Base-by-base conservation (phyloP, 2,888 invertebrate species). In the Hemistola chrysoprasaria region DNA sequence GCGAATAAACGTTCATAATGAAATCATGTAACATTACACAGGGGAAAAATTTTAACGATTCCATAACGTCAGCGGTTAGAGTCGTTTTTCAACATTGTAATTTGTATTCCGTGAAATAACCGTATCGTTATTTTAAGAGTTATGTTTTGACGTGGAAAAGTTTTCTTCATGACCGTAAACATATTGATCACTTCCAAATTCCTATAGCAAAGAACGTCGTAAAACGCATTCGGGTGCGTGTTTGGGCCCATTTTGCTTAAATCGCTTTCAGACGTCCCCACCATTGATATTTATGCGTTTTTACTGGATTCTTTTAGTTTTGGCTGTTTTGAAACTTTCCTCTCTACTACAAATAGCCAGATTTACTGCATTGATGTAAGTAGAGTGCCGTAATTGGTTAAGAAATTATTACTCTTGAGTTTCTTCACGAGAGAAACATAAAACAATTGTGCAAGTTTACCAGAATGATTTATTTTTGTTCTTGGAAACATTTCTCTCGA, bases 281-380 rank as follows among this genome's bases (percentile, higher is more conserved):
- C 71, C 73, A 79, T 81, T 79, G 80, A 82, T 82, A 81, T 83
- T 81, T 83, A 83, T 83, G 76, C 65, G 76, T 77, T 77, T 76
- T 77, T 74, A n/a, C 69, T 65, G 70, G 63, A 71, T 73, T 71
- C 70, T 71, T 72, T 70, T 65, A 70, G 74, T 75, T 69, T 68
- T 70, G 75, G 66, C 75, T 78, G 75, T 77, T 82, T 77, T 75
- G 65, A 72, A 81, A 83, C 77, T 79, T 81, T 74, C 67, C 72
- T 77, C 74, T 77, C 71, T 63, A 65, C 65, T 53, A 71, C 67
- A 68, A 73, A 69, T 66, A 63, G 69, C 68, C 53, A 65, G 68
- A 66, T 72, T 72, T 70, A 66, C 65, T 68, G 73, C 73, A 81
- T 79, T 78, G 81, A 80, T 77, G 76, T 81, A 77, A 77, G 75